These are phyloP conservation scores for Sebastes taczanowskii DNA, from an alignment of 2,797 vertebrate species.

Conservation along the genomic window DNA sequence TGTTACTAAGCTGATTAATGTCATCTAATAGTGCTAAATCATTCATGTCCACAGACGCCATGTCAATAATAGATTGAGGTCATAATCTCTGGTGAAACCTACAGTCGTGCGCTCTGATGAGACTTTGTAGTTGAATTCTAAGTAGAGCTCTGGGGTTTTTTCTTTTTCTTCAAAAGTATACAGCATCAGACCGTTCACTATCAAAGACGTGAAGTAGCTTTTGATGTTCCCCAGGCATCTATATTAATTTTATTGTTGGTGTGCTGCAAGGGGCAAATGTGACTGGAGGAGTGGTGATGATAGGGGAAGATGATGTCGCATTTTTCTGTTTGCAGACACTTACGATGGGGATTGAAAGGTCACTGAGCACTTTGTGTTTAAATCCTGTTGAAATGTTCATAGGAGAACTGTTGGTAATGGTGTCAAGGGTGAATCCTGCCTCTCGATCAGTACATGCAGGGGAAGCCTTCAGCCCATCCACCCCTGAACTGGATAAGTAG, in stretches of 20 bases:
- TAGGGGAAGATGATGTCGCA: background rate
- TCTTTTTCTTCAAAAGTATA: conserved; percentile 13
- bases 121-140: conserved; percentile 40
- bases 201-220: conserved; percentile 39
- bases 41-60: conserved; percentile 27
- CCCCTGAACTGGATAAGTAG: background rate
- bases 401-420: background rate
- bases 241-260: conserved; percentile 28
- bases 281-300: background rate
- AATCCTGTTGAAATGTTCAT: background rate
- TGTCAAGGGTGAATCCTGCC: background rate
- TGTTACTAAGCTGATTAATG: conserved; percentile 27
- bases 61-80: conserved; percentile 50
- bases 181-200: conserved; percentile 23
- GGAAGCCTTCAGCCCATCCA: background rate
- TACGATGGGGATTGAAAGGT: background rate
- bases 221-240: conserved; percentile 44
- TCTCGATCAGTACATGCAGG: background rate
- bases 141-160: background rate
- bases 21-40: conserved; percentile 40
- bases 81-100: conserved; percentile 34
- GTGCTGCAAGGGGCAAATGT: conserved; percentile 6
- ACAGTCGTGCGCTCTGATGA: background rate
- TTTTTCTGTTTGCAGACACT: background rate
- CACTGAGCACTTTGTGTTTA: background rate